Evolutionary conservation across 2,113 vertebrate species (phyloP).

Genomic region (Bujurquina vittata): DNA sequence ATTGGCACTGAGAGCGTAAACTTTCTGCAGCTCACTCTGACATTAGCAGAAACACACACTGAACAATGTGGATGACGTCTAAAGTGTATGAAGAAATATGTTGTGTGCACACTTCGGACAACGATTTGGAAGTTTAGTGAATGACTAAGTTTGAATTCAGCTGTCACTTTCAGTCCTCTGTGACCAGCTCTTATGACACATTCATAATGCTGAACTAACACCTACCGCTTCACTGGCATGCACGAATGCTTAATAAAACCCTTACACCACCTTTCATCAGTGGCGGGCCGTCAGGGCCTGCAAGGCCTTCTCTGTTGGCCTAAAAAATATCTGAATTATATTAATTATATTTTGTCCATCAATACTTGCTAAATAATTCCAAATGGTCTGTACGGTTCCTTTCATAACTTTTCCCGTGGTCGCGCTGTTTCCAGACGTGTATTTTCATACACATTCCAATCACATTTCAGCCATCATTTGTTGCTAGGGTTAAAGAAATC

Average conservation of each 20-base stretch:
- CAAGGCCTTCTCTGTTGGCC: too few species aligned
- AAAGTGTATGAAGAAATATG: not conserved
- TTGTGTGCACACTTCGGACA: slow-evolving; percentile 9
- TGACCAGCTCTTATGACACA: slow-evolving; percentile 62
- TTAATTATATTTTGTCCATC: too few species aligned
- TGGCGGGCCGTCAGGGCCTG: too few species aligned
- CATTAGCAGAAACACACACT: slow-evolving; percentile 59
- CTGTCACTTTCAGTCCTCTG: slow-evolving; percentile 15
- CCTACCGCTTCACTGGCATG: slow-evolving; percentile 55
- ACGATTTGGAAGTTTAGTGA: slow-evolving; percentile 8
- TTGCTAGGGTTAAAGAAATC: too few species aligned
- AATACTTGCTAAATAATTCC: too few species aligned
- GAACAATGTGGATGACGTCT: slow-evolving; percentile 42
- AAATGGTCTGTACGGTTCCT: too few species aligned
- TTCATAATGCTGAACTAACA: slow-evolving; percentile 63
- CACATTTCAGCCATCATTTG: too few species aligned
- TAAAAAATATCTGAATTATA: too few species aligned
- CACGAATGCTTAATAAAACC: slow-evolving; percentile 48
- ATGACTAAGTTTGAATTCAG: slow-evolving; percentile 27
- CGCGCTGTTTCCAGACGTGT: too few species aligned
- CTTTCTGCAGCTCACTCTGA: slow-evolving; percentile 27
- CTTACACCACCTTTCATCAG: slow-evolving; percentile 60
- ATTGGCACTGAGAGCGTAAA: slow-evolving; percentile 7
- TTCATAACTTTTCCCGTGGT: too few species aligned
- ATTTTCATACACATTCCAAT: too few species aligned